Evolutionary conservation across 2,797 vertebrate species (phyloP), one percentile per base, ranked within the genome.

Genomic region (Rhynchotus rufescens): DNA sequence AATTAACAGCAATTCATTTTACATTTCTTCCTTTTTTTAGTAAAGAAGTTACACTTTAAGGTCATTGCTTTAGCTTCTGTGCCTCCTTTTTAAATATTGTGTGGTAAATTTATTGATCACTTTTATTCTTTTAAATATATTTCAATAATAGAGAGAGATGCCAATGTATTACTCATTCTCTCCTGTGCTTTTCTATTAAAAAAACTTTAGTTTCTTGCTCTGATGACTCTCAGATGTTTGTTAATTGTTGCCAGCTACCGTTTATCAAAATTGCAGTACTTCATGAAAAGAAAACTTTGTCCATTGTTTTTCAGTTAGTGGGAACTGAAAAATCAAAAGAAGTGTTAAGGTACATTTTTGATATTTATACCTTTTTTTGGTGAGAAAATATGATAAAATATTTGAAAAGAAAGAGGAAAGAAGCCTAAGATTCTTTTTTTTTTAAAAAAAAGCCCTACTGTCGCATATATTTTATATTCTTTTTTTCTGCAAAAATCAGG

Each of bases 221-320:
- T 74, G 71, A 21, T 87, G 51, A 26, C 40, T 52, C 73, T 74
- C 40, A 80, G 12, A 78, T 87, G 8, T 62, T 81, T 74, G 64
- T 11, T 28, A 42, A 10, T 84, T 56, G 17, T 80, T 59, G 64
- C 30, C 75, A 45, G 9, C 25, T 79, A 7, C 47, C 78, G 80
- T 91, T 96, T 79, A 81, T 85, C 56, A 84, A 40, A 86, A 86
- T 92, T 74, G 61, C 17, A 89, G 11, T 47, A 65, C 49, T 68
- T 74, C 52, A 26, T 79, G 86, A 80, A 93, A 74, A 49, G 32
- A 69, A 64, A 77, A 15, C 68, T 81, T 88, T 86, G 51, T 59
- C 36, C 34, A 6, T 85, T 44, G 14, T 67, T 71, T 78, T 94
- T 45, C 72, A 80, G 20, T 66, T 66, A 84, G 61, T 34, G 47